These are phyloP conservation scores for Craterocephalus amniculus DNA, from an alignment of 2,797 vertebrate genomes.

Conservation along the genomic window DNA sequence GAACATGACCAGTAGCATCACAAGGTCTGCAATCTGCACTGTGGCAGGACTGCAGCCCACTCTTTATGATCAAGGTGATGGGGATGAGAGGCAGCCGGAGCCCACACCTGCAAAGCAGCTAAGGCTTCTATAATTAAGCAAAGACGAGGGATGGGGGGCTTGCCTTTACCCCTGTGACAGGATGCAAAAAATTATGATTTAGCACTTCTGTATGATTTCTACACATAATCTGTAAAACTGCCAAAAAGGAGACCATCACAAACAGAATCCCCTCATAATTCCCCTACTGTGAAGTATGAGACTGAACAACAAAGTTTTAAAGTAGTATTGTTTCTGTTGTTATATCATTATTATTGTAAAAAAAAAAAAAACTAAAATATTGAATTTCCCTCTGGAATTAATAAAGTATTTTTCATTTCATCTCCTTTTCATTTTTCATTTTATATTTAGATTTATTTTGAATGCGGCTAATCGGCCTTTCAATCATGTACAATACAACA, in stretches of 20 bases:
- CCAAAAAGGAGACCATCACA: neutral
- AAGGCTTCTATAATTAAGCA: neutral
- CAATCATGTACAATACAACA: too few relatives aligned
- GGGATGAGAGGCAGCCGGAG: neutral
- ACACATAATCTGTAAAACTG: neutral
- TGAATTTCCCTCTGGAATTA: too few relatives aligned
- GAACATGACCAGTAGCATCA: neutral
- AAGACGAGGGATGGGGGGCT: neutral
- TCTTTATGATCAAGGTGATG: neutral
- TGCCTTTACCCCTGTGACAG: neutral
- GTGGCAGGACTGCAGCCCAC: neutral
- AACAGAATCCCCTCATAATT: neutral
- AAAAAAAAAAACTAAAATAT: too few relatives aligned
- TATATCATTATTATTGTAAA: too few relatives aligned
- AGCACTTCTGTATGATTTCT: neutral
- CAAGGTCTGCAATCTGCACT: neutral
- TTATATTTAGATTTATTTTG: neutral
- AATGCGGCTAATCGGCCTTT: too few relatives aligned
- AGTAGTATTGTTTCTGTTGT: too few relatives aligned
- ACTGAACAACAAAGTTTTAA: too few relatives aligned
- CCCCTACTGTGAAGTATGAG: neutral
- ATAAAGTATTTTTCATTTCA: too few relatives aligned
- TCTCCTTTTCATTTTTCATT: too few relatives aligned
- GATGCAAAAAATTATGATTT: neutral
- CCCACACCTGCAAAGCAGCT: neutral